Evolutionary conservation across 2,113 vertebrate species (phyloP), one percentile per base, ranked within the genome.

Genomic region (Mionectes macconnelli): DNA sequence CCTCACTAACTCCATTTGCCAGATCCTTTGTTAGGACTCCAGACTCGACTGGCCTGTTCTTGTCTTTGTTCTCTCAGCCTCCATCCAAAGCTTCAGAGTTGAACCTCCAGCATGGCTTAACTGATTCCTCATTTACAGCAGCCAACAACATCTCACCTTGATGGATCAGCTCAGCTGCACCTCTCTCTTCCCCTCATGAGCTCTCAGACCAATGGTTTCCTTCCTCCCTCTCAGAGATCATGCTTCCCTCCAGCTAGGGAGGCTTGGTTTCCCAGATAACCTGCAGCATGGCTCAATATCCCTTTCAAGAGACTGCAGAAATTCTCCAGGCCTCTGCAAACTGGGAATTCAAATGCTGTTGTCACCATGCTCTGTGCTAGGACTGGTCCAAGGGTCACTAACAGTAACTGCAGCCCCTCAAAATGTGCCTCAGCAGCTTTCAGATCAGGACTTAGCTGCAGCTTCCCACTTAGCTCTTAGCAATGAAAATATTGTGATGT

Each of bases 391-490:
- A 42, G 31, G 66, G 52, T 81, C 21, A 33, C 73, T 39, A 33
- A 37, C 33, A 42, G n/a, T 50, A 70, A 42, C 59, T 5, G 0
- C 42, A n/a, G 87, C 10, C 57, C 19, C 57, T 21, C 14, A 21
- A 22, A 22, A 18, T 84, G 52, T 60, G 63, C 53, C 40, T 50
- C 69, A 35, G 68, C 40, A 45, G 77, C 16, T 80, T 72, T 84
- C 33, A 50, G 55, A 50, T 33, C 3, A 4, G 56, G 37, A 56
- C 74, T 44, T 11, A 44, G 64, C 28, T 90, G 73, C 24, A 27
- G 25, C 74, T 81, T 91, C 77, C 60, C 73, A 10, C 78, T 87
- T 75, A 37, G 44, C 40, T 88, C 89, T 88, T 55, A 93, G 62
- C 66, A 84, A 28, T 56, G 44, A 64, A 84, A 84, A 57, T 55